Conservation (phyloP, 2,113 vertebrate genomes). For the Protobothrops flavoviridis region DNA sequence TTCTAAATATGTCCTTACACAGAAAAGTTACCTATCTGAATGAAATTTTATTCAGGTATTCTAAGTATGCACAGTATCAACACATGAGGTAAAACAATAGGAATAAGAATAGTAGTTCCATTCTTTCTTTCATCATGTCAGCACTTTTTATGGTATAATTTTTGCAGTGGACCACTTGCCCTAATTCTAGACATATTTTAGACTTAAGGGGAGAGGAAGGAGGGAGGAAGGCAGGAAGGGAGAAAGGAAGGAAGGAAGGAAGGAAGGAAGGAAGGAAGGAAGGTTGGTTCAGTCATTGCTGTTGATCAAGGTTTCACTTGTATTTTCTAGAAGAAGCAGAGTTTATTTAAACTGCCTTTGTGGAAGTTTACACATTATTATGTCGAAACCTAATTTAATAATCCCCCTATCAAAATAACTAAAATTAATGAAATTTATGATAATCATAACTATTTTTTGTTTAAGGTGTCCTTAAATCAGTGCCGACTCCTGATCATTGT, state of each 20-base stretch:
- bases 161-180: no score
- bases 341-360: not conserved
- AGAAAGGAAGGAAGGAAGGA: not conserved
- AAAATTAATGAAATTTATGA: not conserved
- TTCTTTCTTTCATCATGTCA: not conserved
- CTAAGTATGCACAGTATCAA: not conserved
- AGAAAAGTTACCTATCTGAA: no score
- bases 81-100: not conserved
- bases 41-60: no score
- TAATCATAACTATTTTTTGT: not conserved
- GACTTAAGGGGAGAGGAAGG: not conserved
- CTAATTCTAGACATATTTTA: no score
- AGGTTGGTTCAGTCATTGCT: not conserved
- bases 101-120: not conserved
- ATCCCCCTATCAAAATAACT: not conserved
- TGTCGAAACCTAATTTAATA: not conserved
- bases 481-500: not conserved
- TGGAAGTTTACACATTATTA: not conserved
- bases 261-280: not conserved
- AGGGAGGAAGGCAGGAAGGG: not conserved
- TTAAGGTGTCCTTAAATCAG: not conserved
- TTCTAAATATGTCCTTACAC: no score
- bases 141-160: no score
- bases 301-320: not conserved
- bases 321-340: not conserved